Evolutionary conservation across 1,140 invertebrate genomes (phyloP).

Genomic region (Sminthurinus signatus): DNA sequence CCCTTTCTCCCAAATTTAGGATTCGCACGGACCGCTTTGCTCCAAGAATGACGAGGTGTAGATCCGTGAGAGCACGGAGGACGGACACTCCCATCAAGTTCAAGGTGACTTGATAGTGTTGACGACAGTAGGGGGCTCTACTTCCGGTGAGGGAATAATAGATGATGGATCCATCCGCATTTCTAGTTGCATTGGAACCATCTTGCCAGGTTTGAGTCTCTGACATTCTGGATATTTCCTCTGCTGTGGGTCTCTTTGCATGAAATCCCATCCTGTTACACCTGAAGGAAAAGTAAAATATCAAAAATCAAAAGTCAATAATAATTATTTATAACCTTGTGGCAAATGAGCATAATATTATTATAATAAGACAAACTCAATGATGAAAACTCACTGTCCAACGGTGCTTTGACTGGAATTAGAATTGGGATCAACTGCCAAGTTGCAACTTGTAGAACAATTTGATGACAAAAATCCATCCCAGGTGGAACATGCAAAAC

Average conservation of each 20-base stretch:
- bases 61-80: neutral
- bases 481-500: conserved; percentile 69
- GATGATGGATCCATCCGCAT: neutral
- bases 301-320: too few relatives aligned
- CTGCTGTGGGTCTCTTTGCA: conserved; percentile 20
- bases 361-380: conserved; percentile 3
- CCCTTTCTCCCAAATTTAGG: neutral
- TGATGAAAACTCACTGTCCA: neutral
- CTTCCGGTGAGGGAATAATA: conserved; percentile 33
- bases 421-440: neutral
- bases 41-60: conserved; percentile 6
- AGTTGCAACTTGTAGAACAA: neutral
- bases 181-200: neutral
- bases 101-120: conserved; percentile 3
- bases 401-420: neutral
- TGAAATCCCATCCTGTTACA: conserved; percentile 38
- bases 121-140: conserved; percentile 28
- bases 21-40: neutral
- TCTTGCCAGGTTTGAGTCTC: neutral
- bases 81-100: neutral
- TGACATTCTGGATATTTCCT: neutral
- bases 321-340: too few relatives aligned
- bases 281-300: too few relatives aligned
- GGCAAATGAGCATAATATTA: too few relatives aligned
- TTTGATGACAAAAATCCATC: conserved; percentile 54